These are phyloP conservation scores for Alfaro cultratus DNA, from an alignment of 2,797 vertebrate species.

Conservation along the genomic window DNA sequence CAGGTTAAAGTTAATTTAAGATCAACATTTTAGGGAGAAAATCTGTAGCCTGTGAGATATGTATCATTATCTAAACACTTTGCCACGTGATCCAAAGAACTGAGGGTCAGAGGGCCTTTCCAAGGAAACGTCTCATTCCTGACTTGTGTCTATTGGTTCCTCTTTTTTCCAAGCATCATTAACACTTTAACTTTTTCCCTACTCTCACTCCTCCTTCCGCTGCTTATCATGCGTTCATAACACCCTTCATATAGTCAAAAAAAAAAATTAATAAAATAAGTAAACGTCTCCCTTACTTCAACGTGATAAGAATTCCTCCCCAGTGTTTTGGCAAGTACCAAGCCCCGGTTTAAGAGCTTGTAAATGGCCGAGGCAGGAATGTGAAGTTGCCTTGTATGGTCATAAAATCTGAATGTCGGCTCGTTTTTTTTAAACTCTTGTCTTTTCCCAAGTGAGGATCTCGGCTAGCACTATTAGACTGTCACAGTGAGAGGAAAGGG, in stretches of 20 bases:
- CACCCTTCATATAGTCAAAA: conserved; percentile 26
- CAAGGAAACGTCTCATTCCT: conserved; percentile 53
- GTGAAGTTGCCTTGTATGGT: conserved; percentile 87
- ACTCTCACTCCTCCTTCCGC: conserved; percentile 16
- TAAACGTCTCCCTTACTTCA: conserved; percentile 61
- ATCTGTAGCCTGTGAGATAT: background rate
- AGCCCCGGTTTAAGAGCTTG: conserved; percentile 77
- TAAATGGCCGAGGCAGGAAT: conserved; percentile 82
- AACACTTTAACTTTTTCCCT: conserved; percentile 49
- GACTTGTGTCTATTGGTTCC: conserved; percentile 21
- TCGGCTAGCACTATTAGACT: conserved; percentile 34
- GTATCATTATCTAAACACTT: background rate
- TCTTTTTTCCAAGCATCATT: conserved; percentile 15
- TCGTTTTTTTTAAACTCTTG: conserved; percentile 57
- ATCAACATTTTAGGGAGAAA: background rate
- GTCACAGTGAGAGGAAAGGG: conserved; percentile 6
- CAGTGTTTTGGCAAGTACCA: conserved; percentile 73
- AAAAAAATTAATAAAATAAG: conserved; percentile 12
- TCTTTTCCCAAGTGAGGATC: conserved; percentile 16
- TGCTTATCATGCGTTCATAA: conserved; percentile 17
- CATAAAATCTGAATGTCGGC: conserved; percentile 63
- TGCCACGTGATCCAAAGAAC: conserved; percentile 3
- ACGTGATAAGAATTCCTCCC: conserved; percentile 79
- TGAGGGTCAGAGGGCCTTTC: background rate
- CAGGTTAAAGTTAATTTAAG: background rate